A percentile compares a stretch with the other conserved stretches of the same genome.
Evolutionary conservation across 2,113 vertebrate species (phyloP).

Genomic region (Sus scrofa): DNA sequence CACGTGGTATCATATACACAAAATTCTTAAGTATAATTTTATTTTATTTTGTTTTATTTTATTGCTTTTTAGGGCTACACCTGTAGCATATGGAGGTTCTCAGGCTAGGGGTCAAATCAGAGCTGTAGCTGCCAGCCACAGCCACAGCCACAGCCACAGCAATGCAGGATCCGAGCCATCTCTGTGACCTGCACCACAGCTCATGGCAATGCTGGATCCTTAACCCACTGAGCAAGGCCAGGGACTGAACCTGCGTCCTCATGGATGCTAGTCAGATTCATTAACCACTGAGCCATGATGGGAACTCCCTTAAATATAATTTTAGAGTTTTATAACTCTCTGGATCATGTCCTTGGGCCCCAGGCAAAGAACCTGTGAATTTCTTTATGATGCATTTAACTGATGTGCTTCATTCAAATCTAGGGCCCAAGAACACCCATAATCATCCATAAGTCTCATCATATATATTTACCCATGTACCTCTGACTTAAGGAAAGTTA

Average conservation of each 20-base stretch:
- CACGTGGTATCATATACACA: background rate
- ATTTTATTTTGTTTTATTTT: background rate
- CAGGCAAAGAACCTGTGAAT: background rate
- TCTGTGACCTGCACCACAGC: too few species aligned
- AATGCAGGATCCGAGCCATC: too few species aligned
- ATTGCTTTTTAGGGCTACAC: too few species aligned
- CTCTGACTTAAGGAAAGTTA: background rate
- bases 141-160: too few species aligned
- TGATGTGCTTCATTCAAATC: background rate
- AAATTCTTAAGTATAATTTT: background rate
- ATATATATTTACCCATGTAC: background rate
- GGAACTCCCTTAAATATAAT: background rate
- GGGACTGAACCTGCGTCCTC: too few species aligned
- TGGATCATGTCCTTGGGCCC: background rate
- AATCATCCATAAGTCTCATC: background rate
- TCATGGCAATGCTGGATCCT: too few species aligned
- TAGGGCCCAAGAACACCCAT: background rate
- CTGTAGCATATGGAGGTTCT: too few species aligned
- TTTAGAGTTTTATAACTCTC: background rate
- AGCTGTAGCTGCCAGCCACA: too few species aligned
- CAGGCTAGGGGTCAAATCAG: too few species aligned
- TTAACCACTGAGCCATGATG: too few species aligned
- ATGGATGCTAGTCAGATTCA: too few species aligned
- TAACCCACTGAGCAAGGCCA: too few species aligned
- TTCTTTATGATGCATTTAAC: background rate